Evolutionary conservation across 2,888 invertebrate genomes (phyloP).

Genomic region (Drosophila nr. perissopoda): DNA sequence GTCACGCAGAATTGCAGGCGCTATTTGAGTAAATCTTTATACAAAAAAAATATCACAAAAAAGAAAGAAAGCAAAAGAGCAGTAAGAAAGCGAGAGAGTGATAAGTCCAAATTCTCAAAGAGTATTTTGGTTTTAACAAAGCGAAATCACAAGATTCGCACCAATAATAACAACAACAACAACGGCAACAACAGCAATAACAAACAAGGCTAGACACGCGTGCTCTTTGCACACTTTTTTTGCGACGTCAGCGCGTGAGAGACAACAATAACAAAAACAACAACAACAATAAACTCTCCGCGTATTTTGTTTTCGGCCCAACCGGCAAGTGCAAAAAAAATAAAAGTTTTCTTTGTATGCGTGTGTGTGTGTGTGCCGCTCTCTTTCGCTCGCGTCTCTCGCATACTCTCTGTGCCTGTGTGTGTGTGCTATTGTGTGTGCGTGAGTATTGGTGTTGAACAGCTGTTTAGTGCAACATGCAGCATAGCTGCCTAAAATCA

Average conservation of each 20-base stretch:
- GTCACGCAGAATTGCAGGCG: conserved; percentile 60
- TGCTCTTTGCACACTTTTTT: conserved; percentile 49
- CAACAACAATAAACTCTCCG: conserved; percentile 21
- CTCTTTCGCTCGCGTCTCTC: conserved; percentile 28
- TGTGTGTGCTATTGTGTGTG: conserved; percentile 37
- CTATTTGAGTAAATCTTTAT: conserved; percentile 22
- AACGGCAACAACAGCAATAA: conserved; percentile 28
- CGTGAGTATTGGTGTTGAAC: conserved; percentile 64
- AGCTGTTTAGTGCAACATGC: conserved; percentile 74
- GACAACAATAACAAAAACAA: conserved; percentile 16
- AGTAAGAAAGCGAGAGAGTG: conserved; percentile 10
- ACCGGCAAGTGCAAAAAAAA: conserved; percentile 55
- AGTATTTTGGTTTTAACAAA: conserved; percentile 38
- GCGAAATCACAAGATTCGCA: conserved; percentile 21
- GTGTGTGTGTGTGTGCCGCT: conserved; percentile 36
- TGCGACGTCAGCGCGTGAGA: conserved; percentile 28
- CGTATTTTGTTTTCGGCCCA: conserved; percentile 45
- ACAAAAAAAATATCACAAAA: conserved; percentile 7
- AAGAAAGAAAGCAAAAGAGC: conserved; percentile 18
- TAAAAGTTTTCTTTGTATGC: conserved; percentile 15
- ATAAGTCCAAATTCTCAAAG: conserved; percentile 28
- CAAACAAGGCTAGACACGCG: conserved; percentile 50
- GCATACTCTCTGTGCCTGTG: conserved; percentile 10
- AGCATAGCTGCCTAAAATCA: conserved; percentile 51
- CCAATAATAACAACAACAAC: conserved; percentile 20